Evolutionary conservation across 2,797 vertebrate species (phyloP).

Genomic region (Gallinago stenura): DNA sequence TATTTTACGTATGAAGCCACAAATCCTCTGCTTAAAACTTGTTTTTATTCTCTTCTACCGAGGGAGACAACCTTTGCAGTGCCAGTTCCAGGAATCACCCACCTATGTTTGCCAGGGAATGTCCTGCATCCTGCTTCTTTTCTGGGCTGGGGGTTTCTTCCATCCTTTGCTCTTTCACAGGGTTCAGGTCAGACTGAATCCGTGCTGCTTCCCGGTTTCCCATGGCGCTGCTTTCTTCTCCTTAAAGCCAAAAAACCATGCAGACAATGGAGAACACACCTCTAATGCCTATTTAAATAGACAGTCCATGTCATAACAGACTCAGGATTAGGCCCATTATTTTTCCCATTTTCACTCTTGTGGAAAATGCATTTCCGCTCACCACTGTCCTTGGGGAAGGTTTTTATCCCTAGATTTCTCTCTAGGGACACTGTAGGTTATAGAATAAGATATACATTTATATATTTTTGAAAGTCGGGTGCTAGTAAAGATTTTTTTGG

Average conservation of each 20-base stretch:
- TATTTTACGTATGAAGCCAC: rapidly evolving
- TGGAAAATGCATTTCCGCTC: background rate
- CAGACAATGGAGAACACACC: background rate
- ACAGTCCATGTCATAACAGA: rapidly evolving
- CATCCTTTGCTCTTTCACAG: background rate
- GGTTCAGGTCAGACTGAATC: rapidly evolving
- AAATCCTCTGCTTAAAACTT: background rate
- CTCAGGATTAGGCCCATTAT: rapidly evolving
- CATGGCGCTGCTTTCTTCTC: rapidly evolving
- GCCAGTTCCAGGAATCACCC: background rate
- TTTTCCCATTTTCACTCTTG: background rate
- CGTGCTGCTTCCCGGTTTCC: background rate
- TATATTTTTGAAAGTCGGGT: rapidly evolving
- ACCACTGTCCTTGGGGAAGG: rapidly evolving
- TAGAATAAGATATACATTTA: rapidly evolving
- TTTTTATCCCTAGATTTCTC: background rate
- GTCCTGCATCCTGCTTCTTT: rapidly evolving
- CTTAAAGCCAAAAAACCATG: background rate
- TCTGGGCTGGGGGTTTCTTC: background rate
- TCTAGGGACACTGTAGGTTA: rapidly evolving
- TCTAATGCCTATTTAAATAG: rapidly evolving
- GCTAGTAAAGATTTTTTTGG: background rate
- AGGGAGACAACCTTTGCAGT: rapidly evolving
- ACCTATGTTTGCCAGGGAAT: background rate
- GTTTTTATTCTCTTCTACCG: background rate